Base-by-base conservation (phyloP, 2,888 invertebrate genomes). In the Pyrochroa serraticornis region DNA sequence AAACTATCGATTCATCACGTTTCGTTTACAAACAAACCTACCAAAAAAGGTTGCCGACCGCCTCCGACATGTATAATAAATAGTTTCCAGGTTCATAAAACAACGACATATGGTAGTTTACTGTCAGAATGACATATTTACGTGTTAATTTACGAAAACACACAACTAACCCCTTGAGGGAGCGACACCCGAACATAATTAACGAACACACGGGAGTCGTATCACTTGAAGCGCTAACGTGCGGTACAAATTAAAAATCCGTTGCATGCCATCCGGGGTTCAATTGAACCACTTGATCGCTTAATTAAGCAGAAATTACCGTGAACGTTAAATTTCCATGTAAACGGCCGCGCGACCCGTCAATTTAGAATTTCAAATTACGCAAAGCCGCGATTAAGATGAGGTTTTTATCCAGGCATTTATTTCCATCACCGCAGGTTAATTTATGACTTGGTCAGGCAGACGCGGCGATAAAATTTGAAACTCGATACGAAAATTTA, bases 141-240 rank as follows among this genome's bases (percentile, higher is more conserved):
- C 54, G 41, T 53, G 53, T 53, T 46, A 53, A 53, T 54, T 54
- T 45, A 35, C 33, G 36, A 35, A 47, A 54, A 54, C 54, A 46
- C 31, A 7, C n/a, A 22, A 22, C 22, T 22, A 22, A 22, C 22
- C 22, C 22, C 22, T 22, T 22, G 22, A 22, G 22, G 22, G 22
- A 22, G 22, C 22, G 22, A 22, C 22, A 22, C 22, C 22, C 22
- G 22, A 22, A 5, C 22, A 22, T 22, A 22, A 22, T 22, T 22
- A 38, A 3, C 7, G 22, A 12, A 33, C 22, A 34, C 7, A 39
- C 35, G 33, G 42, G n/a, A 49, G 7, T 22, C 22, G 3, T 5
- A 22, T 2, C 22, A 22, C 22, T 22, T 22, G 2, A 5, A 22
- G 22, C 22, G 22, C 22, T 22, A 2, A 22, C 22, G 22, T 22